Evolutionary conservation across 2,888 invertebrate genomes (phyloP).

Genomic region (Cistogaster globosa): DNA sequence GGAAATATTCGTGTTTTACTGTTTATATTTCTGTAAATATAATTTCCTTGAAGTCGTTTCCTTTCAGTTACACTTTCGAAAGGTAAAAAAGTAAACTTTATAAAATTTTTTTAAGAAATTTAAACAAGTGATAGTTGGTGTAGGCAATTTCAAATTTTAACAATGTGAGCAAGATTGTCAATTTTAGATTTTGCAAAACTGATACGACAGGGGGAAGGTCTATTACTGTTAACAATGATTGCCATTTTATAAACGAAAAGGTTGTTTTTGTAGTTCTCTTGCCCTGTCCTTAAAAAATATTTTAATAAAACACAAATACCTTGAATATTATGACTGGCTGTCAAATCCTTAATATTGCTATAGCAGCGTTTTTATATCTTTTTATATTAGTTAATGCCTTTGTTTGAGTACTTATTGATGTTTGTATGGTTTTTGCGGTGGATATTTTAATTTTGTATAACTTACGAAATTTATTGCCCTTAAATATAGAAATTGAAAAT

Average conservation of each 20-base stretch:
- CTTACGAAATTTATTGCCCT: conserved; percentile 55
- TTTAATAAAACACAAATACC: conserved; percentile 12
- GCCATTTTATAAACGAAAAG: conserved; percentile 27
- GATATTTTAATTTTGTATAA: conserved; percentile 53
- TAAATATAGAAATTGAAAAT: conserved; percentile 41
- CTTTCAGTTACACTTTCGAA: background rate
- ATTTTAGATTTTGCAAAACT: conserved; percentile 24
- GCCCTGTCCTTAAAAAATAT: background rate
- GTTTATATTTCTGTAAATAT: background rate
- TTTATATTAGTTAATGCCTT: background rate
- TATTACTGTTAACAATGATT: conserved; percentile 47
- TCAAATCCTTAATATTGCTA: no score
- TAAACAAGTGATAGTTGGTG: background rate
- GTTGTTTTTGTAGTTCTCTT: background rate
- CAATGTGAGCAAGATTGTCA: conserved; percentile 37
- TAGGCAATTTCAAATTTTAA: background rate
- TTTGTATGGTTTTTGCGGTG: conserved; percentile 27
- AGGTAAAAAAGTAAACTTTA: background rate
- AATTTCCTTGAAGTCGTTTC: background rate
- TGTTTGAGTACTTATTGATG: conserved; percentile 9
- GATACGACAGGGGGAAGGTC: conserved; percentile 54
- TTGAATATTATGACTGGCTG: background rate
- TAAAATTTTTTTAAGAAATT: background rate
- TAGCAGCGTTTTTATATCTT: background rate
- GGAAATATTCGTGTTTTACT: conserved; percentile 37